Evolutionary conservation across 2,113 vertebrate species (phyloP).

Genomic region (Rana temporaria): DNA sequence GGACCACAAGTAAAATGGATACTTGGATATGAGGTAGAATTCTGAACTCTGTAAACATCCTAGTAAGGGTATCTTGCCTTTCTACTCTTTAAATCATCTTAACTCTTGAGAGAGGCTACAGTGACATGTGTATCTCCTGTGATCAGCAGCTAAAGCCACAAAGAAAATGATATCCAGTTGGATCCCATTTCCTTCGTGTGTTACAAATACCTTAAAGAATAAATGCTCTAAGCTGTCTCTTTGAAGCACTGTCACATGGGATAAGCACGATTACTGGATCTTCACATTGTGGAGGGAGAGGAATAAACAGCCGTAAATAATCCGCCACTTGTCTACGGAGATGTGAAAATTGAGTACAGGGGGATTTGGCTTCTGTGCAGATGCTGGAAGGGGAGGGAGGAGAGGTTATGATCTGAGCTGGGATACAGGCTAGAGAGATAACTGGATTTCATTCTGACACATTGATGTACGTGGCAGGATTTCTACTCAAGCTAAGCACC

Average conservation of each 20-base stretch:
- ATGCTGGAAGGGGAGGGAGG: slow-evolving; percentile 41
- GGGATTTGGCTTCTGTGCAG: slow-evolving; percentile 56
- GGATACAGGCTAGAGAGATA: slow-evolving; percentile 45
- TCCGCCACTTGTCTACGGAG: slow-evolving; percentile 53
- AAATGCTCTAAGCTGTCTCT: slow-evolving; percentile 51
- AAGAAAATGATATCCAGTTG: slow-evolving; percentile 40
- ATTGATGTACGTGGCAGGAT: slow-evolving; percentile 41
- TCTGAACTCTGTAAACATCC: neutral
- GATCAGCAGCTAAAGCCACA: slow-evolving; percentile 50
- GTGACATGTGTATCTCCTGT: slow-evolving; percentile 44
- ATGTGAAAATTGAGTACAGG: slow-evolving; percentile 56
- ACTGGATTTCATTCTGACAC: slow-evolving; percentile 52
- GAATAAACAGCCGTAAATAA: slow-evolving; percentile 57
- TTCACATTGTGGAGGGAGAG: slow-evolving; percentile 52
- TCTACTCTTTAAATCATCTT: slow-evolving; percentile 6
- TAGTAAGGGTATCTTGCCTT: slow-evolving; percentile 13
- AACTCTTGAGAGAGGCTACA: neutral
- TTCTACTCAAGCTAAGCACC: neutral
- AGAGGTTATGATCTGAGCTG: slow-evolving; percentile 52
- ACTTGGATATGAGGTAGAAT: neutral
- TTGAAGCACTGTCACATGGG: slow-evolving; percentile 53
- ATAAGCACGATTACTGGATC: slow-evolving; percentile 52
- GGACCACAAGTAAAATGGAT: too few species aligned
- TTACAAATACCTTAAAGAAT: slow-evolving; percentile 54
- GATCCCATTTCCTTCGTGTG: slow-evolving; percentile 52